These are phyloP conservation scores for Meles meles DNA, from an alignment of 2,113 vertebrate species.

Conservation along the genomic window DNA sequence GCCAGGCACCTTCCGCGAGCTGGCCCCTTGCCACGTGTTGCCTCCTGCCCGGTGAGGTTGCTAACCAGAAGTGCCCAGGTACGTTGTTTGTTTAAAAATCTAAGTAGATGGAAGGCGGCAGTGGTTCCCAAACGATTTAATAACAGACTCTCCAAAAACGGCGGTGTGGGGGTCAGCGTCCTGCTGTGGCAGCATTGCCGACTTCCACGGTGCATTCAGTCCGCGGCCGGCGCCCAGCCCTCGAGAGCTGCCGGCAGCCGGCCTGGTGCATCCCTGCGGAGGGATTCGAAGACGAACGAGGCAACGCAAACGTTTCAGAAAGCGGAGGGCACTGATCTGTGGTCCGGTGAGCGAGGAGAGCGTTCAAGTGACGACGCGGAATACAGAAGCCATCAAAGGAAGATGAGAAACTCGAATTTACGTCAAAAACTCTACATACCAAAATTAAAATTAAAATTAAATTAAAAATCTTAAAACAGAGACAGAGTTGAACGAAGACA, in stretches of 20 bases:
- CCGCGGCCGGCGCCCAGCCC: rapidly evolving
- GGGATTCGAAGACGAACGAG: not conserved
- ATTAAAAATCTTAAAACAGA: not conserved
- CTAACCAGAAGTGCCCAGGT: too few species aligned
- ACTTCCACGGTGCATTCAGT: not conserved
- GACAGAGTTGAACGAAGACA: not conserved
- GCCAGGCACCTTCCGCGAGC: rapidly evolving
- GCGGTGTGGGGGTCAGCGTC: too few species aligned
- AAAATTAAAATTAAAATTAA: not conserved
- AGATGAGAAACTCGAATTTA: not conserved
- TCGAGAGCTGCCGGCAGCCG: not conserved
- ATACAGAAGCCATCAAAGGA: not conserved
- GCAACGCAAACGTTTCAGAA: not conserved
- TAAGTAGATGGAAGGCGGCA: not conserved
- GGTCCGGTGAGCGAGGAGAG: not conserved
- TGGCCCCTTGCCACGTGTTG: not conserved
- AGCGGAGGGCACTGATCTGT: rapidly evolving
- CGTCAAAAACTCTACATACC: not conserved
- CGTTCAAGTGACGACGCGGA: not conserved
- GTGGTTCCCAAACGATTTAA: not conserved
- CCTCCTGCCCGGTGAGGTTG: too few species aligned
- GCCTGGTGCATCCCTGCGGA: rapidly evolving
- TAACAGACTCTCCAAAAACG: not conserved
- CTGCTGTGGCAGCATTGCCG: not conserved
- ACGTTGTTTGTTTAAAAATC: not conserved